Evolutionary conservation across 2,797 vertebrate genomes (phyloP).

Genomic region (Falco peregrinus): DNA sequence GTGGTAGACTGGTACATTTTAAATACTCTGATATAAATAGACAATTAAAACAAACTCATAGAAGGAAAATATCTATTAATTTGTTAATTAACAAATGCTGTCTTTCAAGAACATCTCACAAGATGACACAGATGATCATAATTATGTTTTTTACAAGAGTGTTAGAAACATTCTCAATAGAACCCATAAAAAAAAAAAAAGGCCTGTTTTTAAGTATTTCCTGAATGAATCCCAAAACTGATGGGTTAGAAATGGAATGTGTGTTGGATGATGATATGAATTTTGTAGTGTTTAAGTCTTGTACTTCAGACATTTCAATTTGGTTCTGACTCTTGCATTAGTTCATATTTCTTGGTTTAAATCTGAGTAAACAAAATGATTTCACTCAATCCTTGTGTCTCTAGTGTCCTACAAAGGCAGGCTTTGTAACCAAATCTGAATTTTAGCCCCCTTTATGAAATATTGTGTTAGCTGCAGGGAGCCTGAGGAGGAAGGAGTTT

Average conservation of each 20-base stretch:
- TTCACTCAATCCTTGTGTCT: background rate
- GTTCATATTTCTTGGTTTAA: constrained; percentile 47
- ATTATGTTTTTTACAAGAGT: background rate
- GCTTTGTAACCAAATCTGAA: background rate
- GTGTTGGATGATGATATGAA: constrained; percentile 26
- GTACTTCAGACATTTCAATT: constrained; percentile 17
- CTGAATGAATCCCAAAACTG: constrained; percentile 62
- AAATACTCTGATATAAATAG: background rate
- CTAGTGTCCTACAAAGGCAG: constrained; percentile 56
- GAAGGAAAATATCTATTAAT: background rate
- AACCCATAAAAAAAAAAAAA: background rate
- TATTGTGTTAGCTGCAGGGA: background rate
- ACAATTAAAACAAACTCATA: background rate
- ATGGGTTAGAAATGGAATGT: constrained; percentile 44
- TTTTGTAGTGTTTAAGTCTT: constrained; percentile 53
- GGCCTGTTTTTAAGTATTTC: constrained; percentile 47
- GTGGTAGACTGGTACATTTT: background rate
- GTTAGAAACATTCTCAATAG: constrained; percentile 30
- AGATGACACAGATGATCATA: constrained; percentile 1
- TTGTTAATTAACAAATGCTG: background rate
- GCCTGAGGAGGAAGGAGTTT: constrained; percentile 14
- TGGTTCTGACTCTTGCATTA: constrained; percentile 20
- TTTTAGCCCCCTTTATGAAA: constrained; percentile 49
- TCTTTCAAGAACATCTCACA: background rate
- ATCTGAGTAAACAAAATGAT: constrained; percentile 62